Base-by-base conservation (phyloP, 2,113 vertebrate species). In the Monarcha castaneiventris region DNA sequence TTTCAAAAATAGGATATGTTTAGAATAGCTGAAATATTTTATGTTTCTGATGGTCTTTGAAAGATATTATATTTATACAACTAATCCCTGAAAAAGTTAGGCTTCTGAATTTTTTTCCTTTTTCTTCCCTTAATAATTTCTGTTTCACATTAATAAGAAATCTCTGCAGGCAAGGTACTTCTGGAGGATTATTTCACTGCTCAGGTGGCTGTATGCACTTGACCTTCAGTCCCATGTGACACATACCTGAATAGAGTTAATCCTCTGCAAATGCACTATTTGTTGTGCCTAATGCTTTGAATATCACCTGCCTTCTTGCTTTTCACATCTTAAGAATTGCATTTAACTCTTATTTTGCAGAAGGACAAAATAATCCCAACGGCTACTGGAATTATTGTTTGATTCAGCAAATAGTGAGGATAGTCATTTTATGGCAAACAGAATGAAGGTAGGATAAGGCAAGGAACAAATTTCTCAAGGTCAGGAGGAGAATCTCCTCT, bases 101-200 rank as follows among this genome's bases (percentile, higher is more conserved):
- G 10, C 10, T 13, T 59, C 62, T 80, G 21, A 26, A 13, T 41
- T 59, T 71, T 87, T 58, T 39, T 8, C 2, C 3, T 4, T 15
- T 3, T 74, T 39, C 44, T n/a, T 1, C 3, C 11, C 29, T 74
- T 71, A 75, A 26, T 94, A 89, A 87, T 67, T 91, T 90, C 32
- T 94, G 7, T 68, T 93, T 84, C 58, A 80, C 84, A 84, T 72
- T 89, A 89, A 48, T 68, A 87, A 62, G 13, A 22, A 20, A 11
- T 61, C 71, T 93, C 80, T 77, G 37, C 52, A 85, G 67, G 77
- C 33, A 84, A 87, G 30, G 30, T 63, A 55, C 71, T 92, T 93
- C 62, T 93, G 51, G 52, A 52, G 64, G 88, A 93, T 96, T 94
- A 91, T 85, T 96, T 86, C 37, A 44, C 67, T 78, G 77, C 56